Conservation (phyloP, 2,113 vertebrate genomes). For the Bubo scandiacus region DNA sequence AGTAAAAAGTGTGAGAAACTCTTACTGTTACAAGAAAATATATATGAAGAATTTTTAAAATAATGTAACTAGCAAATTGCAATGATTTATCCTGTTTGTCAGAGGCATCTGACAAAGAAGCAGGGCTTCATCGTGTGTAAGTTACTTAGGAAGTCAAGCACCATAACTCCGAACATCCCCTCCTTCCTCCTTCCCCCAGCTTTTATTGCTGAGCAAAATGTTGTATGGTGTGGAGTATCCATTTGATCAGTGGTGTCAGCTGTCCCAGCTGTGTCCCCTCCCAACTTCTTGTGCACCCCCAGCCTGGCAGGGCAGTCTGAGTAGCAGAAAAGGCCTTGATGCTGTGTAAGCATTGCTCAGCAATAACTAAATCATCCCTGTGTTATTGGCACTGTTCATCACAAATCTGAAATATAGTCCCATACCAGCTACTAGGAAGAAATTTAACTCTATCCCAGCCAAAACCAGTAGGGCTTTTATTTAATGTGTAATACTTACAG, state of each 20-base stretch:
- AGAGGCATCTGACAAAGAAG: neutral
- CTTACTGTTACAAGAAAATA: neutral
- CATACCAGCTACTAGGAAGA: neutral
- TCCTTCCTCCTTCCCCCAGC: neutral
- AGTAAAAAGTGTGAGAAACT: neutral
- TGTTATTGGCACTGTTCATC: neutral
- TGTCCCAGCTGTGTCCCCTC: neutral
- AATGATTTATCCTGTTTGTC: neutral
- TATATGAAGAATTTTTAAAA: neutral
- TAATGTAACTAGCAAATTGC: neutral
- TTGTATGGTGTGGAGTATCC: neutral
- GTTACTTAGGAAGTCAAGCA: rapidly evolving
- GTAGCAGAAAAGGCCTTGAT: neutral
- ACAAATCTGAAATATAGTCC: neutral
- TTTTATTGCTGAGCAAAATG: neutral
- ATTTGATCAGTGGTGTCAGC: neutral
- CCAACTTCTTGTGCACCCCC: neutral
- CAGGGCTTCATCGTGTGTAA: neutral
- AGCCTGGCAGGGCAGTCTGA: neutral
- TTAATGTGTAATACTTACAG: neutral
- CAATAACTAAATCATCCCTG: neutral
- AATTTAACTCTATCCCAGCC: neutral
- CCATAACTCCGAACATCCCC: neutral
- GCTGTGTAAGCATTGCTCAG: neutral
- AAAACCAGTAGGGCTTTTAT: neutral